A percentile compares a stretch with the other conserved stretches of the same genome.
phyloP scores from a whole-genome alignment of 1,140 invertebrate genomes.

The Frieseomelitta varia region DNA sequence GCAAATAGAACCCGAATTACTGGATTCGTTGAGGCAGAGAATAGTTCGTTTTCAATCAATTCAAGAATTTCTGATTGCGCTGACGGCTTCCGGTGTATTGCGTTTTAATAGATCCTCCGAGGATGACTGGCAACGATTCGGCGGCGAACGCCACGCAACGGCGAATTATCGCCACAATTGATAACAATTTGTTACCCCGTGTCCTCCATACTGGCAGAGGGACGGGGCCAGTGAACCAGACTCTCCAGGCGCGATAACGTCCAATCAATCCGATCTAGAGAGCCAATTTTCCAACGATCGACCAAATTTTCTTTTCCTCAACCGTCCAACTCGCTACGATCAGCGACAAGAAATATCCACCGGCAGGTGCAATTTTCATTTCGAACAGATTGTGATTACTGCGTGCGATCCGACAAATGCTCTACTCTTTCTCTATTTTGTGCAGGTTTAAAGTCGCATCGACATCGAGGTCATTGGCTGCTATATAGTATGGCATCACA shows the following conservation, averaged over 20 bases:
- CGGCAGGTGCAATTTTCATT: neutral
- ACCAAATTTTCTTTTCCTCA: neutral
- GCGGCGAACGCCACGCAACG: neutral
- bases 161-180: slow-evolving; percentile 48
- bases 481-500: no score
- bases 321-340: neutral
- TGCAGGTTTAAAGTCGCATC: no score
- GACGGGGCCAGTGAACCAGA: slow-evolving; percentile 37
- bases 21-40: neutral
- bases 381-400: neutral
- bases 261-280: neutral
- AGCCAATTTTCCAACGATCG: neutral
- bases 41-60: neutral
- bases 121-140: neutral
- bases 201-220: slow-evolving; percentile 5
- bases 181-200: slow-evolving; percentile 54
- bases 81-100: neutral
- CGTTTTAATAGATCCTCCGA: neutral
- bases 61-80: slow-evolving; percentile 1
- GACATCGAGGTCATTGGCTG: no score
- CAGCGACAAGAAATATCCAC: neutral
- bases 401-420: no score
- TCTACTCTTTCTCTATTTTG: no score
- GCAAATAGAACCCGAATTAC: neutral
- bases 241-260: neutral